Evolutionary conservation across 35 echinoderm and acorn worm genomes (phyloP), one percentile per base, ranked within the genome.

Genomic region (Anneissia japonica): DNA sequence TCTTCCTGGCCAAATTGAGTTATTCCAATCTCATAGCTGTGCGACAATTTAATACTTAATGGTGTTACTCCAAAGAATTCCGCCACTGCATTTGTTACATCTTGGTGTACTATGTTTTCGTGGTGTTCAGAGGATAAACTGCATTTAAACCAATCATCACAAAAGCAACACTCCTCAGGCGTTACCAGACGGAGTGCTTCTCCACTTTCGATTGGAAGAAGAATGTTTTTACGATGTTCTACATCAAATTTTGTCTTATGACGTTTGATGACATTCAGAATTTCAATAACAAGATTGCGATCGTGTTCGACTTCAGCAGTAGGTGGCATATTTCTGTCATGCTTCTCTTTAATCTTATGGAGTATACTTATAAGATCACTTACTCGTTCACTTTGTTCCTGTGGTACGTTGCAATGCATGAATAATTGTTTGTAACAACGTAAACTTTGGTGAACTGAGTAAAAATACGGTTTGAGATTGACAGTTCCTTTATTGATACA

Each of bases 391-490:
- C 74, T 39, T 79, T 38, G 6, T 80, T 46, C 16, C 5, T 38
- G 4, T 87, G 86, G 34, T 2, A 87, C 76, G 46, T 37, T 73
- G 16, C 35, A 21, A 45, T 73, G 39, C 45, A 43, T 19, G 17
- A 87, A 75, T 0, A 87, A 64, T 23, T 29, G 31, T 4, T 87
- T 45, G 45, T 56, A 74, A 31, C 37, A 72, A 12, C 29, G 75
- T 21, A 84, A 77, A 46, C 51, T 72, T 84, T 16, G 21, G 37
- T 81, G 88, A 11, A 90, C 30, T 14, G 39, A 37, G 74, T 19
- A 90, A 6, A 90, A 16, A 38, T 83, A 84, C 1, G 88, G 88
- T 7, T 37, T 34, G 29, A 90, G 80, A 82, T 84, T 74, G 12
- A 84, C 34, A 77, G 4, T 31, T 3, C 88, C 74, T 78, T 31